Evolutionary conservation across 2,888 invertebrate genomes (phyloP), one percentile per base, ranked within the genome.

Genomic region (Digitonthophagus gazella): DNA sequence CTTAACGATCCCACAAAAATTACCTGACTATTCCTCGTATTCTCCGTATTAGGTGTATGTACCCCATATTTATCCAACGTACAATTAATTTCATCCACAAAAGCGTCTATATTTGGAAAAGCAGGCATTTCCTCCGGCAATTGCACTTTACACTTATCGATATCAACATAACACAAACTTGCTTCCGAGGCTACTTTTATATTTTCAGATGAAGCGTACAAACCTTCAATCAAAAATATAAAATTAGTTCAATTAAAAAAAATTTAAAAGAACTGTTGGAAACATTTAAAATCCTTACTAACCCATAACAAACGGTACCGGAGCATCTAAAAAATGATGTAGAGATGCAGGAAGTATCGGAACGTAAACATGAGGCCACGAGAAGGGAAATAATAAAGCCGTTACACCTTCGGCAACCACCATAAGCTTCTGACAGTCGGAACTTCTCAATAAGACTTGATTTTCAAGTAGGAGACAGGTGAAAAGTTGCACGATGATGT

Each of bases 261-360:
- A 4, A 22, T 22, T 22, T 22, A 22, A 22, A 4, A n/a, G n/a
- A n/a, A n/a, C n/a, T n/a, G n/a, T n/a, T n/a, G n/a, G n/a, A n/a
- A n/a, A n/a, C n/a, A n/a, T n/a, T n/a, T n/a, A n/a, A 58, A 56
- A 67, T 64, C 66, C 8, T 18, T 64, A 72, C 79, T 76, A 83
- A 79, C 98, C 99, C 98, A 99, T 99, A 71, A 99, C 92, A 84
- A 97, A 99, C 44, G 99, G 99, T 67, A 99, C 98, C 0, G 99
- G 99, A 3, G 99, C 99, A 84, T 99, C 99, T 63, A 99, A 87
- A 84, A 99, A 99, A 81, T 98, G 97, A 82, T 95, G 93, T 71
- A 97, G 85, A 15, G 95, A 93, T 65, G 97, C 94, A 0, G 99
- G 99, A 76, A 99, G 85, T 79, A 99, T 97, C 20, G 99, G 99